These are phyloP conservation scores for Drosophila setosimentum DNA, from an alignment of 2,888 invertebrate genomes.

Conservation along the genomic window DNA sequence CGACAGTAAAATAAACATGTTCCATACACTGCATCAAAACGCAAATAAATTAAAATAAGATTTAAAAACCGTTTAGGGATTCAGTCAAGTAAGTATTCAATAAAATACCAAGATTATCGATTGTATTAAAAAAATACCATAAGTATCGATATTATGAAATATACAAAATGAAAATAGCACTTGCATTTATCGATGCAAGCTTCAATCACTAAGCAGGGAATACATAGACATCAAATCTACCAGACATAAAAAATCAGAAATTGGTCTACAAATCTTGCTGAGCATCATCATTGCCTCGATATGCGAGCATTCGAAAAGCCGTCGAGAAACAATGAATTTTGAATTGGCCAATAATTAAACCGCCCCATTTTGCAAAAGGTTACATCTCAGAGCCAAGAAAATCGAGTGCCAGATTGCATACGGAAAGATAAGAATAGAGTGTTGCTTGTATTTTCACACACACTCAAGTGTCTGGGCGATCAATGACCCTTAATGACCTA, in stretches of 20 bases:
- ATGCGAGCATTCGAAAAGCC: background rate
- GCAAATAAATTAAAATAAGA: background rate
- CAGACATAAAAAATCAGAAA: background rate
- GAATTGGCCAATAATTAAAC: no score
- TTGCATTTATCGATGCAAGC: background rate
- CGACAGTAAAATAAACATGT: background rate
- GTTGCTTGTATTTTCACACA: no score
- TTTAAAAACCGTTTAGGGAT: background rate
- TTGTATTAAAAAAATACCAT: background rate
- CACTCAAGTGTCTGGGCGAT: background rate
- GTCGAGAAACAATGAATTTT: background rate
- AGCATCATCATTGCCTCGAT: background rate
- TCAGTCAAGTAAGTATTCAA: background rate
- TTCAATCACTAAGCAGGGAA: background rate
- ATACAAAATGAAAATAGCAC: background rate
- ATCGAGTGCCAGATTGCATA: background rate
- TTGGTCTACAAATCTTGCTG: background rate
- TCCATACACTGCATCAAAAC: background rate
- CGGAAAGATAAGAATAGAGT: background rate
- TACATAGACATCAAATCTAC: background rate
- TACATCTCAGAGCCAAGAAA: no score
- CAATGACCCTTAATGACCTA: background rate
- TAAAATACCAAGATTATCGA: background rate
- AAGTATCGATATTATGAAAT: background rate
- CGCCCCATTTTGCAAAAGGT: no score